Percentiles rank a stretch among this genome's conserved stretches.
Evolutionary conservation across 1,140 invertebrate species (phyloP).

Genomic region (Eupeodes corollae): DNA sequence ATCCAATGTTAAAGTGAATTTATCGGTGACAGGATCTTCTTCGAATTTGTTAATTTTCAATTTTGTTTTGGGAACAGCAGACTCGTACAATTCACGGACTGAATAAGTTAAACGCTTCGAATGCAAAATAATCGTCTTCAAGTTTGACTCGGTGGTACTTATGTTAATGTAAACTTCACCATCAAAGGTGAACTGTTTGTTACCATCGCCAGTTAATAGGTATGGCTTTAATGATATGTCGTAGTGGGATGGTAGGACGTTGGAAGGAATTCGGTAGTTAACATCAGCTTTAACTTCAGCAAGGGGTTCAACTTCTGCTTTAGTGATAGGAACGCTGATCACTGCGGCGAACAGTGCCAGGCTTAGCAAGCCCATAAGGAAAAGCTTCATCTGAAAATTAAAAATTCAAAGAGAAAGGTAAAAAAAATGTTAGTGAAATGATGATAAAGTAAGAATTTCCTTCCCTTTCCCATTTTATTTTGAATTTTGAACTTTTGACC

Average conservation of each 20-base stretch:
- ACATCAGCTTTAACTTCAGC: no score
- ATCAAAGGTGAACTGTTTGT: slow-evolving; percentile 42
- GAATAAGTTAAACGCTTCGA: slow-evolving; percentile 41
- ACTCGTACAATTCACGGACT: background rate
- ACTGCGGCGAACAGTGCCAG: no score
- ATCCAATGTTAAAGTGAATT: background rate
- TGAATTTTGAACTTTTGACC: no score
- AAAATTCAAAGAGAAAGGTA: no score
- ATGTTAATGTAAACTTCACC: slow-evolving; percentile 44
- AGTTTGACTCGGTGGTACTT: slow-evolving; percentile 13
- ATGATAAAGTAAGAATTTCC: no score
- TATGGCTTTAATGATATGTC: slow-evolving; percentile 45
- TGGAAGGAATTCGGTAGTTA: background rate
- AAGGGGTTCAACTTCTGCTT: no score
- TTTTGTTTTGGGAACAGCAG: background rate
- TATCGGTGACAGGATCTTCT: background rate
- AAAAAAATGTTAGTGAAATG: no score
- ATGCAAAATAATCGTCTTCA: slow-evolving; percentile 48
- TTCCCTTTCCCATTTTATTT: no score
- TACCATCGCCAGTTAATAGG: slow-evolving; percentile 37
- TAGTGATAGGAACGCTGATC: no score
- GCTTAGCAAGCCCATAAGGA: no score
- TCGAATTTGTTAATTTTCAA: background rate
- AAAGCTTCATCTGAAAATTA: no score
- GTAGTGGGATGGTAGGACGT: slow-evolving; percentile 44